Percentiles rank a stretch among this genome's conserved stretches.
Conservation (phyloP, 2,888 invertebrate genomes). For the Euphydryas editha region DNA sequence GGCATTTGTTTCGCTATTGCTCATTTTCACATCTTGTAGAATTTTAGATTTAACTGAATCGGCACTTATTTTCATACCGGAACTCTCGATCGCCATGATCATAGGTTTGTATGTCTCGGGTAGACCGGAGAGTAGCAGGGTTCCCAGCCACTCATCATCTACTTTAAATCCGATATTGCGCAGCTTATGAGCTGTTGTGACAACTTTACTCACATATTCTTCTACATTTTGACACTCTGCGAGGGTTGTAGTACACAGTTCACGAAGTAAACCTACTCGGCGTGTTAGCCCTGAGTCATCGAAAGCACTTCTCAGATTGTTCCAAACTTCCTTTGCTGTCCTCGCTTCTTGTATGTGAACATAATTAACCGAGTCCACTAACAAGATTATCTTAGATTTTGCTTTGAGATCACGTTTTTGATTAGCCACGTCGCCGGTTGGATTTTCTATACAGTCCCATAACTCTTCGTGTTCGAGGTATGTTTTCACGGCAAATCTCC, state of each 20-base stretch:
- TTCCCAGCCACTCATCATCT: background rate
- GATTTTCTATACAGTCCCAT: background rate
- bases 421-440: background rate
- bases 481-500: background rate
- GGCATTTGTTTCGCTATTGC: background rate
- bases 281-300: too few species aligned
- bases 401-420: background rate
- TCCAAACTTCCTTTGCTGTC: too few species aligned
- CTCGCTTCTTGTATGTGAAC: too few species aligned
- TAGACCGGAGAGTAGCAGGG: background rate
- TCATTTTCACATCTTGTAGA: constrained; percentile 14
- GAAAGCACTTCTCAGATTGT: too few species aligned
- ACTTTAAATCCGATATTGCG: background rate
- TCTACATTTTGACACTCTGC: background rate
- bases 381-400: background rate
- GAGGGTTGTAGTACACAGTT: background rate
- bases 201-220: background rate
- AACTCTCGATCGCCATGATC: background rate
- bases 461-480: background rate
- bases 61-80: background rate
- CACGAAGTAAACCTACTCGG: background rate
- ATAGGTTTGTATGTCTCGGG: background rate
- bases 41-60: constrained; percentile 16
- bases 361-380: background rate
- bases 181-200: background rate